A percentile compares a stretch with the other conserved stretches of the same genome.
Evolutionary conservation across 1,140 invertebrate species (phyloP).

Genomic region (Neelides sp.): DNA sequence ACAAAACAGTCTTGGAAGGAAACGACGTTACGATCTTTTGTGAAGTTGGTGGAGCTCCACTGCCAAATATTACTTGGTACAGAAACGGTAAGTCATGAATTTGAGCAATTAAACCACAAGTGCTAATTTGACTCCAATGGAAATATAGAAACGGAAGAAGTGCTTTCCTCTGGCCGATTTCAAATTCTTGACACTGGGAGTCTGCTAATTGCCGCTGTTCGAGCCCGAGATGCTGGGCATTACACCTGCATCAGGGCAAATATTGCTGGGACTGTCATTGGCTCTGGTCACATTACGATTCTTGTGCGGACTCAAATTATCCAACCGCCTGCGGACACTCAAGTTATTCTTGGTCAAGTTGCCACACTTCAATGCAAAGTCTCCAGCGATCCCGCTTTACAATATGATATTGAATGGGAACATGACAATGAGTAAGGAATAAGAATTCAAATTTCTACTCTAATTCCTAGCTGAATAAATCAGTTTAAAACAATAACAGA

Average conservation of each 20-base stretch:
- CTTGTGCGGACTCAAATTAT: slow-evolving; percentile 81
- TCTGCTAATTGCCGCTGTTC: slow-evolving; percentile 71
- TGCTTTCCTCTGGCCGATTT: slow-evolving; percentile 49
- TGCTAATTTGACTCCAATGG: background rate
- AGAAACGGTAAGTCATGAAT: slow-evolving; percentile 56
- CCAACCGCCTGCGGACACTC: slow-evolving; percentile 76
- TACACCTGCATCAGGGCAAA: slow-evolving; percentile 81
- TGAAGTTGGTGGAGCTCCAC: slow-evolving; percentile 59
- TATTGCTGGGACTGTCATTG: slow-evolving; percentile 70
- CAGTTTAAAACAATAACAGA: too few relatives aligned
- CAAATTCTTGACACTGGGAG: slow-evolving; percentile 74
- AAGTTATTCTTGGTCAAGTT: slow-evolving; percentile 74
- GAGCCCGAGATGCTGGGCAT: slow-evolving; percentile 65
- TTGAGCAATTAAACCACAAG: background rate
- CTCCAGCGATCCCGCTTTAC: slow-evolving; percentile 78
- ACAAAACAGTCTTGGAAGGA: slow-evolving; percentile 77
- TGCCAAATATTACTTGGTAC: slow-evolving; percentile 82
- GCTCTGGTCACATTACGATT: slow-evolving; percentile 31
- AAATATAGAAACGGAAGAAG: slow-evolving; percentile 30
- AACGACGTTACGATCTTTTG: slow-evolving; percentile 79
- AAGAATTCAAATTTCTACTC: background rate
- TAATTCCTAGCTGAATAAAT: too few relatives aligned
- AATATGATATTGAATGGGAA: slow-evolving; percentile 82
- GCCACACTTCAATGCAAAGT: slow-evolving; percentile 85
- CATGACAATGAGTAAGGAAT: slow-evolving; percentile 63